Evolutionary conservation across 1,140 invertebrate genomes (phyloP).

Genomic region (Planococcus citri): DNA sequence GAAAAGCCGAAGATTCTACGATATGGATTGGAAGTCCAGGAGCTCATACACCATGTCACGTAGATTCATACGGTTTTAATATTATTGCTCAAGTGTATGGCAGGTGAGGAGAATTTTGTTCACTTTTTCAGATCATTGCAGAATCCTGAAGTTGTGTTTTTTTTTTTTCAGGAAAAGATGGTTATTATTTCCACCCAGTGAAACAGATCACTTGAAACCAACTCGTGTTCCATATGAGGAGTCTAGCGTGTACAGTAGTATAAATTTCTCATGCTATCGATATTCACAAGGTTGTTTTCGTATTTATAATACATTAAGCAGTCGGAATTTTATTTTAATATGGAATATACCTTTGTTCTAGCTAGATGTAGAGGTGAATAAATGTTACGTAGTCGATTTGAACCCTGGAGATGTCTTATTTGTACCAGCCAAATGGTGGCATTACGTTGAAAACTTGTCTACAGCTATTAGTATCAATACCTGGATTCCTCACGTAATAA

Average conservation of each 20-base stretch:
- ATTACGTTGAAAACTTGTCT: constrained; percentile 77
- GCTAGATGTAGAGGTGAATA: constrained; percentile 24
- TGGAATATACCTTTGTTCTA: background rate
- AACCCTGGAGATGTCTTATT: constrained; percentile 74
- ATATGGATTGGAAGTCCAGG: constrained; percentile 82
- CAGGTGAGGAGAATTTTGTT: constrained; percentile 36
- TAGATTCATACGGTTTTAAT: constrained; percentile 89
- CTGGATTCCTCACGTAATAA: constrained; percentile 55
- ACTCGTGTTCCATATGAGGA: constrained; percentile 92
- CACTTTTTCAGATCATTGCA: constrained; percentile 16
- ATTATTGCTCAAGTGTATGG: constrained; percentile 79
- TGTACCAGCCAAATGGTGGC: constrained; percentile 89
- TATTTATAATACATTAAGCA: constrained; percentile 26
- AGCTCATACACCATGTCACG: constrained; percentile 85
- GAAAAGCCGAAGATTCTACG: constrained; percentile 55
- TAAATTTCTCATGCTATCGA: constrained; percentile 56
- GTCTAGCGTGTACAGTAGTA: constrained; percentile 81
- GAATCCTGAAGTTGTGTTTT: too few species aligned
- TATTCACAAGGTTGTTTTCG: constrained; percentile 28
- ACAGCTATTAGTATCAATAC: constrained; percentile 70
- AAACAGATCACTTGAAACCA: constrained; percentile 51
- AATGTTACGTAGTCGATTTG: constrained; percentile 48
- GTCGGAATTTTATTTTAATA: constrained; percentile 27
- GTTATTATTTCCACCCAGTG: constrained; percentile 78
- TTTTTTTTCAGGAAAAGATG: constrained; percentile 67